A percentile compares a stretch with the other conserved stretches of the same genome.
These are phyloP conservation scores for Hippolais icterina DNA, from an alignment of 2,113 vertebrate species.

Conservation along the genomic window DNA sequence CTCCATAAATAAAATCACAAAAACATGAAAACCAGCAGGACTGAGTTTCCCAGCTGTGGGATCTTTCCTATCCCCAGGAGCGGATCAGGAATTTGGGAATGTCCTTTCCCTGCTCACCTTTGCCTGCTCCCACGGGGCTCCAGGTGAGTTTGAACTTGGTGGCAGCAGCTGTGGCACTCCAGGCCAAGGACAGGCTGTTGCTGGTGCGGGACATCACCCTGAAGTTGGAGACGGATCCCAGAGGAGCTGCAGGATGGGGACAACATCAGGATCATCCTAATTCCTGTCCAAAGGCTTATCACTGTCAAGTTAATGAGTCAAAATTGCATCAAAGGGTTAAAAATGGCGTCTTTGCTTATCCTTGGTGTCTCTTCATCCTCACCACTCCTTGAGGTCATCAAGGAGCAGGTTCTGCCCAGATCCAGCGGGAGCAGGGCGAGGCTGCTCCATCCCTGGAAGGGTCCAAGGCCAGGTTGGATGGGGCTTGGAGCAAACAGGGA, in stretches of 20 bases:
- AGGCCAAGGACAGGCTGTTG: conserved; percentile 77
- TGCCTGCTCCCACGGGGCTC: conserved; percentile 46
- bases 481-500: not conserved
- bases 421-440: not conserved
- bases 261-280: not conserved
- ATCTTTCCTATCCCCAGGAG: not conserved
- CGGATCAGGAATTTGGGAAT: not conserved
- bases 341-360: accelerated
- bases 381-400: not conserved
- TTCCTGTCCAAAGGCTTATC: not conserved
- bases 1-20: not conserved
- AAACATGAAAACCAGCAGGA: accelerated
- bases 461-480: not conserved
- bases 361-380: not conserved
- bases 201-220: conserved; percentile 81
- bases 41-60: not conserved
- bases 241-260: conserved; percentile 75
- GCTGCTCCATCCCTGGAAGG: not conserved
- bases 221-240: conserved; percentile 86
- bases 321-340: not conserved
- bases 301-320: accelerated
- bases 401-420: not conserved
- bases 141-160: conserved; percentile 86
- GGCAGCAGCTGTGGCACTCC: conserved; percentile 83
- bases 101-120: conserved; percentile 8